Conservation (phyloP, 2,113 vertebrate genomes). For the Chaetops frenatus region DNA sequence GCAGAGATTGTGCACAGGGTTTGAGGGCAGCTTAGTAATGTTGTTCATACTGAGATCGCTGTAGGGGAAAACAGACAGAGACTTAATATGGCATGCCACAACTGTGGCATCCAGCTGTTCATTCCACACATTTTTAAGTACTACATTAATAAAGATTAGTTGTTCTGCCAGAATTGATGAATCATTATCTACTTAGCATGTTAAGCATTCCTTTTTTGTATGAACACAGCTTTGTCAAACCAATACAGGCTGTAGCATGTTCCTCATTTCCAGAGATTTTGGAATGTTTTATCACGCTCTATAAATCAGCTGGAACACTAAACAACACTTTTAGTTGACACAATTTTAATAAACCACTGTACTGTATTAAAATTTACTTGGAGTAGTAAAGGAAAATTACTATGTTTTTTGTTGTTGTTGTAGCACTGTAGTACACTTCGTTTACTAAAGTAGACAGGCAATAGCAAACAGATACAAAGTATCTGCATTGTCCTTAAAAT, state of each 20-base stretch:
- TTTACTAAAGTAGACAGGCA: background rate
- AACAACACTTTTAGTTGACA: background rate
- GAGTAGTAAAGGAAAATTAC: background rate
- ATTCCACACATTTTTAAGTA: constrained; percentile 64
- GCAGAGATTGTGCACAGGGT: constrained; percentile 78
- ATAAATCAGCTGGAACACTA: constrained; percentile 31
- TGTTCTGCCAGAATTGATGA: constrained; percentile 41
- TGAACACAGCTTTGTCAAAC: background rate
- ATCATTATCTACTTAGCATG: constrained; percentile 35
- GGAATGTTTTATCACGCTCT: background rate
- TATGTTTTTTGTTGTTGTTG: background rate
- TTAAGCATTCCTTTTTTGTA: background rate
- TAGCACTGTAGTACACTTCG: background rate
- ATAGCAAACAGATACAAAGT: background rate
- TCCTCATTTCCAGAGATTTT: background rate
- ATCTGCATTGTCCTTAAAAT: background rate
- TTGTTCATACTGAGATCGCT: constrained; percentile 98
- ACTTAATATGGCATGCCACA: constrained; percentile 53
- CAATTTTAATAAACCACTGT: background rate
- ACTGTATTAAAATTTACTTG: background rate
- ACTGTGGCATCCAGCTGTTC: constrained; percentile 64
- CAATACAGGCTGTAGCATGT: background rate
- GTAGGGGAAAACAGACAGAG: constrained; percentile 70
- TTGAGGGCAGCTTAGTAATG: constrained; percentile 79
- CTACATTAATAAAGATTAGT: constrained; percentile 42